phyloP scores from a whole-genome alignment of 2,113 vertebrate species.

The Jacana jacana region DNA sequence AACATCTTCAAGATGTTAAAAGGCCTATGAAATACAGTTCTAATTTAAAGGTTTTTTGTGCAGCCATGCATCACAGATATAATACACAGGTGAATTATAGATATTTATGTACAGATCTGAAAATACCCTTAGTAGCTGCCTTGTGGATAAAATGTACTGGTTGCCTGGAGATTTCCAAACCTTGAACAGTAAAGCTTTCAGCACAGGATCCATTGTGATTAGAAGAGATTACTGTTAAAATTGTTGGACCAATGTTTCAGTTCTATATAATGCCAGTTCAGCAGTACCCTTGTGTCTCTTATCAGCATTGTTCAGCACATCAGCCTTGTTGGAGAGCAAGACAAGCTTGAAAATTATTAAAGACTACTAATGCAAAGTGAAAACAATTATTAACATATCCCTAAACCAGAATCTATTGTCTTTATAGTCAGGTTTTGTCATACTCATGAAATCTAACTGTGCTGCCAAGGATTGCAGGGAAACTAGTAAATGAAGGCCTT shows the following conservation, averaged over 20 bases:
- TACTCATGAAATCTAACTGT: neutral
- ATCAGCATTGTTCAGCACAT: neutral
- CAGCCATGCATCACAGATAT: neutral
- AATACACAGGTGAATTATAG: neutral
- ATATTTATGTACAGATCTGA: constrained; percentile 13
- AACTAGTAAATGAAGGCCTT: neutral
- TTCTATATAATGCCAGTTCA: neutral
- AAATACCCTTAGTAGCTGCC: neutral
- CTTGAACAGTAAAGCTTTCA: neutral
- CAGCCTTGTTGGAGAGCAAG: neutral
- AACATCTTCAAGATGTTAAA: neutral
- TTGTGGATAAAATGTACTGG: neutral
- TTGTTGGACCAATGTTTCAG: neutral
- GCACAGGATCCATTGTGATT: neutral
- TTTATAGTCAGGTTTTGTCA: neutral
- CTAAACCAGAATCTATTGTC: neutral
- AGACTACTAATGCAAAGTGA: neutral
- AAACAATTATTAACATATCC: neutral
- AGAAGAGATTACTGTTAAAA: neutral
- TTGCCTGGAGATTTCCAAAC: neutral
- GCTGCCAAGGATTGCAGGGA: neutral
- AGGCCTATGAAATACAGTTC: neutral
- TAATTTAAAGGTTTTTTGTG: neutral
- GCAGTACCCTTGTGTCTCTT: neutral
- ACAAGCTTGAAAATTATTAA: neutral